Conservation (phyloP, 92 coral and sea anemone genomes). For the Actinostola sp. region DNA sequence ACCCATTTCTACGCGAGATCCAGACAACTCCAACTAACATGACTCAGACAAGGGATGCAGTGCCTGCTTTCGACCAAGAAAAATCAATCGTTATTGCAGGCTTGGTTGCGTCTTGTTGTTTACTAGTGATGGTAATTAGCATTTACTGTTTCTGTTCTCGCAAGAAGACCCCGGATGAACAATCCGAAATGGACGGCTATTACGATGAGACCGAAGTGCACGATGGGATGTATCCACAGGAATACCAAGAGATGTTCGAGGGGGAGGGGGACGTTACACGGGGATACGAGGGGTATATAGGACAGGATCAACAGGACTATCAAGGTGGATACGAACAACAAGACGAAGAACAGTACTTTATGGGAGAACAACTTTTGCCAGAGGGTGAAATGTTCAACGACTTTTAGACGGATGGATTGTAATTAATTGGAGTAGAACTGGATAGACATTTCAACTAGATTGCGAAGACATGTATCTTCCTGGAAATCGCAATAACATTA, state of each 20-base stretch:
- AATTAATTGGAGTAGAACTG: too few relatives aligned
- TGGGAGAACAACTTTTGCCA: slow-evolving; percentile 6
- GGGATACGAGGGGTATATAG: background rate
- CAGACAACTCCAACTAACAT: background rate
- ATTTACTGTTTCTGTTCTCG: slow-evolving; percentile 7
- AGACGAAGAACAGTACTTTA: slow-evolving; percentile 1
- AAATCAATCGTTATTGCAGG: background rate
- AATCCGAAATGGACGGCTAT: slow-evolving; percentile 21
- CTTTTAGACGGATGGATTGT: background rate
- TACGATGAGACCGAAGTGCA: slow-evolving; percentile 8
- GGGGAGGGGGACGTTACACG: slow-evolving; percentile 7
- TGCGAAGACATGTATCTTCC: too few relatives aligned
- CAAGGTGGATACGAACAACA: slow-evolving; percentile 3
- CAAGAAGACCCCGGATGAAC: background rate
- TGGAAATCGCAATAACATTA: too few relatives aligned
- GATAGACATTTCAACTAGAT: too few relatives aligned
- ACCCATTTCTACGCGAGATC: slow-evolving; percentile 43
- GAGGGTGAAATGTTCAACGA: slow-evolving; percentile 20
- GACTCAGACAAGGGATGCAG: background rate
- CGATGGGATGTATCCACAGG: slow-evolving; percentile 28
- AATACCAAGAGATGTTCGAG: background rate
- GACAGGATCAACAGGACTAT: background rate
- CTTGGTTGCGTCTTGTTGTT: background rate
- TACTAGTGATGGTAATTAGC: background rate
- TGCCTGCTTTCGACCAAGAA: background rate